Base-by-base conservation (phyloP, 2,797 vertebrate species). In the Enteromius paludinosus region DNA sequence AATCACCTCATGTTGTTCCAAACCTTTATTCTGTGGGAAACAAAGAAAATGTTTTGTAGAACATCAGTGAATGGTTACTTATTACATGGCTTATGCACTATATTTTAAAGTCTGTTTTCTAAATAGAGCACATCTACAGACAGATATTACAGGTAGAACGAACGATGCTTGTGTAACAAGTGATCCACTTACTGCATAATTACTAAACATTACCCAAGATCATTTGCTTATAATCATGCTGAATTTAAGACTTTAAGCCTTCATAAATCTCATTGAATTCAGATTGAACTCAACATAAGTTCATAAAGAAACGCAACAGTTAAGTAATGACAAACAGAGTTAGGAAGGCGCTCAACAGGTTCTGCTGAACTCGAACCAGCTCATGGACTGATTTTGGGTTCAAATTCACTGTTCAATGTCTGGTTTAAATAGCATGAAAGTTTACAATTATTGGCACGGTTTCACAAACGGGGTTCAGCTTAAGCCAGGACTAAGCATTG, bases 211-310 rank as follows among this genome's bases (percentile, higher is more conserved):
- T 71, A 71, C 1, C 17, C 17, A 71, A 49, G 43, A 49, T 47
- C 3, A 73, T 73, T 10, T 54, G 28, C 18, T 73, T 28, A 54
- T 73, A n/a, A 73, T 54, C 11, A 35, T 73, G 47, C 47, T 35
- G 18, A 28, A 52, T 73, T 54, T 54, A 14, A 20, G 47, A 52
- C 5, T 69, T 43, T 69, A 41, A 43, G 35, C 66, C 38, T 25
- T 30, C 9, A 5, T 11, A 47, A 70, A 47, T 8, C 68, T 71
- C 4, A 1, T 49, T 71, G 10, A 47, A 76, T 18, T 62, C 35
- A 61, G 38, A 5, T 23, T 75, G 47, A 74, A 41, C 72, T 74
- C 11, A 56, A 38, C 5, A 28, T 5, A 43, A 76, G 9, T 35
- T 38, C 18, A 74, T 38, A 23, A 2, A 61, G 30, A 1, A 61